Percentiles rank a stretch among this genome's conserved stretches.
Conservation (phyloP, 2,888 invertebrate genomes). For the Carpatolechia fugitivella region DNA sequence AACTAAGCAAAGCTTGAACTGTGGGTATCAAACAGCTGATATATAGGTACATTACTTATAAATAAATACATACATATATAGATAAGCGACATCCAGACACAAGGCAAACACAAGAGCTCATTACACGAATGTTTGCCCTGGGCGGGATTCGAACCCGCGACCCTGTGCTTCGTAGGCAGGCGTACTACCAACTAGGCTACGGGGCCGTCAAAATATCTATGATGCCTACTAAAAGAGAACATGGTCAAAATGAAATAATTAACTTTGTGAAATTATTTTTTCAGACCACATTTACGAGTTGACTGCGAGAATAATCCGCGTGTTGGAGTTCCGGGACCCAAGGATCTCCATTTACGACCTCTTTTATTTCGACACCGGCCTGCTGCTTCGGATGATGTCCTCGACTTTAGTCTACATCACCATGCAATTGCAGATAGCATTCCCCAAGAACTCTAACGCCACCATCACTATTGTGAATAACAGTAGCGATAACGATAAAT, state of each 20-base stretch:
- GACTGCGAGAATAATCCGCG: conserved; percentile 38
- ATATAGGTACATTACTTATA: no score
- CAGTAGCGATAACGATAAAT: neutral
- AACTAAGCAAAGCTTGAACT: no score
- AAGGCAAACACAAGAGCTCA: no score
- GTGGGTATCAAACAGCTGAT: no score
- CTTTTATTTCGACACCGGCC: conserved; percentile 37
- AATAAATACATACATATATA: no score
- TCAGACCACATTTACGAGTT: conserved; percentile 42
- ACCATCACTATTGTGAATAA: neutral
- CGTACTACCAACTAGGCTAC: no score
- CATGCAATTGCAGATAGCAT: conserved; percentile 50
- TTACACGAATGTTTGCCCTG: no score
- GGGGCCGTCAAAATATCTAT: no score
- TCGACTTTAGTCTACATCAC: conserved; percentile 55
- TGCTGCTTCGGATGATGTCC: conserved; percentile 39
- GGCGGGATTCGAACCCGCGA: no score
- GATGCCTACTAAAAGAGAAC: neutral
- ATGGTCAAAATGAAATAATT: neutral
- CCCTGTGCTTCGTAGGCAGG: no score
- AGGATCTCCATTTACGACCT: conserved; percentile 39
- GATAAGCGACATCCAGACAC: no score
- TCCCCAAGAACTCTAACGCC: conserved; percentile 30
- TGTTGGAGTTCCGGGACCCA: conserved; percentile 37
- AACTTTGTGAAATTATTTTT: conserved; percentile 23